Percentiles rank a stretch among this genome's conserved stretches.
phyloP scores from a whole-genome alignment of 2,797 vertebrate species.

The Erpetoichthys calabaricus region DNA sequence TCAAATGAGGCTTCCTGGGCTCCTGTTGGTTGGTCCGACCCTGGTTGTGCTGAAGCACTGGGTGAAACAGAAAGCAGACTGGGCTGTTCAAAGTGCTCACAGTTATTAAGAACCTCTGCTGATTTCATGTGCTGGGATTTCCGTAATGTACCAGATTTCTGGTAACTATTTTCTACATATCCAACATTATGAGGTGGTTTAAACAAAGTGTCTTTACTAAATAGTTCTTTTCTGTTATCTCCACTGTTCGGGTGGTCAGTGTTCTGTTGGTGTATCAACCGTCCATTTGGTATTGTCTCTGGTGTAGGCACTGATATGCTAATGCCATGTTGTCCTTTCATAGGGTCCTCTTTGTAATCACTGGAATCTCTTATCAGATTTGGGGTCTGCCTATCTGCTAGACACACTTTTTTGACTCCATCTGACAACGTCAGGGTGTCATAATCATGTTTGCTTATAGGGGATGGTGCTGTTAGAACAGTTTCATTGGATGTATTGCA shows the following conservation, averaged over 20 bases:
- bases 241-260: conserved; percentile 62
- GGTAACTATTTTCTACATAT: conserved; percentile 68
- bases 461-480: conserved; percentile 62
- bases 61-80: conserved; percentile 66
- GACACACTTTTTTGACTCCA: conserved; percentile 55
- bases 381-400: conserved; percentile 56
- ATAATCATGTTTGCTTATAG: conserved; percentile 71
- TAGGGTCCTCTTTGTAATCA: conserved; percentile 74
- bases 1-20: conserved; percentile 81
- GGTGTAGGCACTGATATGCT: conserved; percentile 44
- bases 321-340: conserved; percentile 58
- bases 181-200: conserved; percentile 87
- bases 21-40: conserved; percentile 56
- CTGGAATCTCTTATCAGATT: conserved; percentile 68
- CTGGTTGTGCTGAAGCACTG: conserved; percentile 59
- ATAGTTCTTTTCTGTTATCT: conserved; percentile 88
- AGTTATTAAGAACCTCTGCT: conserved; percentile 60
- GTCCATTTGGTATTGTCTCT: conserved; percentile 69
- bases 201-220: conserved; percentile 89
- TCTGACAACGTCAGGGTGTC: conserved; percentile 74
- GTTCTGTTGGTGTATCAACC: conserved; percentile 68
- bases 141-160: conserved; percentile 77
- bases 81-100: conserved; percentile 73
- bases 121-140: conserved; percentile 87
- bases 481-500: conserved; percentile 76